These are phyloP conservation scores for Drosophila gunungcola DNA, from an alignment of 1,140 invertebrate genomes.

Conservation along the genomic window DNA sequence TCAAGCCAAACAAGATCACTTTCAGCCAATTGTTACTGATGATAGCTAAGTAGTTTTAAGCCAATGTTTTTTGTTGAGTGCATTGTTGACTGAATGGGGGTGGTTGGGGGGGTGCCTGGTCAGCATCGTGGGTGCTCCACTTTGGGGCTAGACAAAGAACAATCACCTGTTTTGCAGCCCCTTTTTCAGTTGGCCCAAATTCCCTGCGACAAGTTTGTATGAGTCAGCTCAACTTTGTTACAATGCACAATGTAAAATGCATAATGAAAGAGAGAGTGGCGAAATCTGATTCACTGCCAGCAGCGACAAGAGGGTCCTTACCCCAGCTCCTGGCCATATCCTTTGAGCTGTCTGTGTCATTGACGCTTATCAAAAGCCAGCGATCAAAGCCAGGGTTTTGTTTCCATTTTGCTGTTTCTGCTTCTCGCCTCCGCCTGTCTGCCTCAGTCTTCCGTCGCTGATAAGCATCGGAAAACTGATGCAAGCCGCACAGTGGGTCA, in stretches of 20 bases:
- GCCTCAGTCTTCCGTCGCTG: not conserved
- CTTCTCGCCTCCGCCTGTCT: conserved; percentile 8
- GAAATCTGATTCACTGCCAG: conserved; percentile 29
- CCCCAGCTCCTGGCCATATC: conserved; percentile 1
- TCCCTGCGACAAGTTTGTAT: conserved; percentile 9
- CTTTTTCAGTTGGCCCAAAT: conserved; percentile 10
- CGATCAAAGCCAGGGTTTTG: conserved; percentile 52
- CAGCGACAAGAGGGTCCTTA: conserved; percentile 20
- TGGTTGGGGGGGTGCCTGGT: conserved; percentile 1
- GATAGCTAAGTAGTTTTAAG: too few species aligned
- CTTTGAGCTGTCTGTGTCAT: conserved; percentile 28
- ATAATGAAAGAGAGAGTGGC: conserved; percentile 26
- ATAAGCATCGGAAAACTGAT: not conserved
- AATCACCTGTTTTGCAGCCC: conserved; percentile 8
- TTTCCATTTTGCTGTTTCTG: conserved; percentile 29
- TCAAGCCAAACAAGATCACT: too few species aligned
- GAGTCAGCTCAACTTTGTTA: conserved; percentile 30
- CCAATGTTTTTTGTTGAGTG: not conserved
- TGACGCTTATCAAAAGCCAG: conserved; percentile 53
- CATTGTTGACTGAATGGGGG: not conserved
- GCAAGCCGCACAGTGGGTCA: conserved; percentile 5
- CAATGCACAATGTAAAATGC: conserved; percentile 48
- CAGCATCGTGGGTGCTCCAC: conserved; percentile 9
- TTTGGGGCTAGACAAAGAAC: conserved; percentile 12
- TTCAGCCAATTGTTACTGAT: too few species aligned